phyloP scores from a whole-genome alignment of 2,888 invertebrate genomes.

The Heterodera filipjevi region DNA sequence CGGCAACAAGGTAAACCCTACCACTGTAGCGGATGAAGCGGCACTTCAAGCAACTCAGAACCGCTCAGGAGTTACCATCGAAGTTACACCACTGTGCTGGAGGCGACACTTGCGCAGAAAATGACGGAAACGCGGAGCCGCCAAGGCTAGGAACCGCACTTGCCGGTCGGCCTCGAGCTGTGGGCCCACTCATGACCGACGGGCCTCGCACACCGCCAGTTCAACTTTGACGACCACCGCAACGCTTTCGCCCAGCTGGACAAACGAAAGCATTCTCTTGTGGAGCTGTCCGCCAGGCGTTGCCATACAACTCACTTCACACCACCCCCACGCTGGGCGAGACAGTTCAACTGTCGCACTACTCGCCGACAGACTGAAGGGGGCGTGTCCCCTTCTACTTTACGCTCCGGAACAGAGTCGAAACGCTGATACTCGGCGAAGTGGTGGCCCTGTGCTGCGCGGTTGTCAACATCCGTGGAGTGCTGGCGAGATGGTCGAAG shows the following conservation, averaged over 20 bases:
- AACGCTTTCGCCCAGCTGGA: slow-evolving; percentile 19
- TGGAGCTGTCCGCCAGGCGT: slow-evolving; percentile 14
- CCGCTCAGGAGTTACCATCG: background rate
- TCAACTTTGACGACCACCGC: background rate
- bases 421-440: slow-evolving; percentile 35
- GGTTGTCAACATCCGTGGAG: slow-evolving; percentile 31
- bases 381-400: slow-evolving; percentile 23
- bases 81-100: background rate
- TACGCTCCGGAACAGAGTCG: slow-evolving; percentile 36
- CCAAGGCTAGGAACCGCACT: background rate
- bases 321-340: background rate
- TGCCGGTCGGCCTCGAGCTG: background rate
- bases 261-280: background rate
- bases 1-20: too few species aligned
- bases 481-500: slow-evolving; percentile 28
- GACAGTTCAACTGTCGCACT: background rate
- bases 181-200: slow-evolving; percentile 5
- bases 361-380: slow-evolving; percentile 25
- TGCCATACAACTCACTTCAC: slow-evolving; percentile 29
- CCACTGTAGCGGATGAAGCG: too few species aligned
- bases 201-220: background rate
- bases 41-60: too few species aligned
- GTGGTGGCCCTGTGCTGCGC: slow-evolving; percentile 30
- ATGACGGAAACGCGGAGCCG: background rate
- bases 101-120: background rate